Conservation (phyloP, 2,888 invertebrate genomes). For the Agriopis leucophaearia region DNA sequence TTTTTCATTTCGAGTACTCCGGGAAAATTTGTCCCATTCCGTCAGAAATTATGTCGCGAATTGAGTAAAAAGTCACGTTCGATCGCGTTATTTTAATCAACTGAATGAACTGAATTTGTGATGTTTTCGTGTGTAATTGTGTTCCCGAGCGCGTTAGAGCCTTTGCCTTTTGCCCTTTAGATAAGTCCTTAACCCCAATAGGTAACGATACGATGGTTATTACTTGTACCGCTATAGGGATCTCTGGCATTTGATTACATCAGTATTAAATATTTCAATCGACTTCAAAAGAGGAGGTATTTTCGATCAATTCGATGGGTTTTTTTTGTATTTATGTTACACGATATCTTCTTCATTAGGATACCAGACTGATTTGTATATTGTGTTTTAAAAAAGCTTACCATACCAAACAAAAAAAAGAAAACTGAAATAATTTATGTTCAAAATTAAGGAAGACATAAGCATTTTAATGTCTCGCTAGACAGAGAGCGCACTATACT, state of each 20-base stretch:
- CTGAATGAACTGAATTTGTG: constrained; percentile 10
- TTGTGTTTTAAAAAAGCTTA: too few species aligned
- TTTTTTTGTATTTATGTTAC: too few species aligned
- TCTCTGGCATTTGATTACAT: not conserved
- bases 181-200: not conserved
- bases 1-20: not conserved
- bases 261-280: not conserved
- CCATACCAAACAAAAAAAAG: too few species aligned
- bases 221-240: constrained; percentile 1
- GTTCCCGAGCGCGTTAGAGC: constrained; percentile 4
- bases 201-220: constrained; percentile 9
- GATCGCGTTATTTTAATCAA: constrained; percentile 16
- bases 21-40: not conserved
- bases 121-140: constrained; percentile 10
- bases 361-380: too few species aligned
- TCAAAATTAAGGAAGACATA: too few species aligned
- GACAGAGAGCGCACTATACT: too few species aligned
- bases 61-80: constrained; percentile 23
- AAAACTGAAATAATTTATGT: too few species aligned
- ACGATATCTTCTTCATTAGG: too few species aligned
- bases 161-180: constrained; percentile 12
- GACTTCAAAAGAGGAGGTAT: too few species aligned
- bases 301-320: too few species aligned
- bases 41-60: not conserved
- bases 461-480: too few species aligned